These are phyloP conservation scores for Edolisoma coerulescens DNA, from an alignment of 2,113 vertebrate genomes.

Conservation along the genomic window DNA sequence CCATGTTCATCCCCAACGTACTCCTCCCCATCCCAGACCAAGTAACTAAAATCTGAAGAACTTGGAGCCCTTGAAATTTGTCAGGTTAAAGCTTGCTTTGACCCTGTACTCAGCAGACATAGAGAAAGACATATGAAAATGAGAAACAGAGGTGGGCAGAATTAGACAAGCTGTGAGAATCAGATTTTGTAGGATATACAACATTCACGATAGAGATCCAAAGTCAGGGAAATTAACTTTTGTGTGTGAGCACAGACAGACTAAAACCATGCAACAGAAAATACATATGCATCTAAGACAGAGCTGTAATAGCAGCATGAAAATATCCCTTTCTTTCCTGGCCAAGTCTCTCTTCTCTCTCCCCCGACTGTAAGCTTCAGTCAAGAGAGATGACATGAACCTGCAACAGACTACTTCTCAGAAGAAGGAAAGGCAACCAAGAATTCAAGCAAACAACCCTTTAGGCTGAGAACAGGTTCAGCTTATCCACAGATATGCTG, in stretches of 20 bases:
- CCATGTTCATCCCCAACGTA: accelerated
- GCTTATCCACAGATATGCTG: neutral
- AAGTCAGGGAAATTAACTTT: neutral
- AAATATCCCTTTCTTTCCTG: neutral
- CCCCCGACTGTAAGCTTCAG: neutral
- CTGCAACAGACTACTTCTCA: neutral
- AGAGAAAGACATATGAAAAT: neutral
- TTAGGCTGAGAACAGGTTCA: neutral
- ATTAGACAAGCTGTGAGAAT: neutral
- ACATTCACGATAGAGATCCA: neutral
- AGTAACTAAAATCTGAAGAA: neutral
- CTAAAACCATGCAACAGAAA: neutral
- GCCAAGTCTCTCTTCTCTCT: neutral
- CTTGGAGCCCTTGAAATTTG: neutral
- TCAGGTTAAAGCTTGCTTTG: neutral
- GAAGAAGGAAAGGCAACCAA: neutral
- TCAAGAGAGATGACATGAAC: neutral
- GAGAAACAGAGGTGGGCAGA: neutral
- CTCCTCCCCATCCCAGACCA: neutral
- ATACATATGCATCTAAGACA: neutral
- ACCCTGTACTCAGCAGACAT: neutral
- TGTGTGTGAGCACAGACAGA: neutral
- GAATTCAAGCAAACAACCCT: neutral
- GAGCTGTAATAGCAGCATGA: neutral
- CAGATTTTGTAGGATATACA: neutral